Evolutionary conservation across 2,113 vertebrate genomes (phyloP), one percentile per base, ranked within the genome.

Genomic region (Petromus typicus): DNA sequence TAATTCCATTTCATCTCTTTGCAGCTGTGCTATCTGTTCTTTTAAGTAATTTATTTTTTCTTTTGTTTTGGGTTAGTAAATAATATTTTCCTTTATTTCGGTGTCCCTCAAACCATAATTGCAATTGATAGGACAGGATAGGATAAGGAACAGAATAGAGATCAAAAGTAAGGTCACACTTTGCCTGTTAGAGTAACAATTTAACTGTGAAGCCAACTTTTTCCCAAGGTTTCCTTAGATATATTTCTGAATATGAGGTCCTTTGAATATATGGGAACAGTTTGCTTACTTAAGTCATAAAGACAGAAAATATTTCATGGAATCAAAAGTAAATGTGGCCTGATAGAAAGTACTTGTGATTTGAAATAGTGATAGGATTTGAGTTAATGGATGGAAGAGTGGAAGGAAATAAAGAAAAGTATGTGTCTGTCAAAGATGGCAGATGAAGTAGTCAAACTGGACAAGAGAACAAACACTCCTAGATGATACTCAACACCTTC

Each of bases 281-380:
- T 45, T 54, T 93, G 48, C 54, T 86, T 94, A 91, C 75, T 16
- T 61, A 73, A 69, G 22, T 83, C 59, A 20, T 80, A 79, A 95
- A 81, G 71, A 43, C 30, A 81, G 66, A 82, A 95, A 87, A 81
- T 37, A 61, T 45, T 81, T 87, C 61, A 93, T 48, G 43, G 16
- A 81, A 22, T 80, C 59, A 92, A 56, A 57, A 23, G 54, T 85
- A 32, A 80, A 4, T 92, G 56, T 89, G 23, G 34, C 11, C 43
- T 82, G 16, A n/a, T 3, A 88, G 61, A 71, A 23, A 61, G 27
- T 73, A 45, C 3, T 64, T 88, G 67, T 69, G 22, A 27, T 93
- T 86, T 82, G 71, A 95, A 93, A 81, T 86, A 91, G 57, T 6
- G 69, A 90, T 37, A 85, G 23, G 1, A 69, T 81, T 92, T 78